Percentiles rank a stretch among this genome's conserved stretches.
These are phyloP conservation scores for Cinclus cinclus DNA, from an alignment of 2,113 vertebrate genomes.

Conservation along the genomic window DNA sequence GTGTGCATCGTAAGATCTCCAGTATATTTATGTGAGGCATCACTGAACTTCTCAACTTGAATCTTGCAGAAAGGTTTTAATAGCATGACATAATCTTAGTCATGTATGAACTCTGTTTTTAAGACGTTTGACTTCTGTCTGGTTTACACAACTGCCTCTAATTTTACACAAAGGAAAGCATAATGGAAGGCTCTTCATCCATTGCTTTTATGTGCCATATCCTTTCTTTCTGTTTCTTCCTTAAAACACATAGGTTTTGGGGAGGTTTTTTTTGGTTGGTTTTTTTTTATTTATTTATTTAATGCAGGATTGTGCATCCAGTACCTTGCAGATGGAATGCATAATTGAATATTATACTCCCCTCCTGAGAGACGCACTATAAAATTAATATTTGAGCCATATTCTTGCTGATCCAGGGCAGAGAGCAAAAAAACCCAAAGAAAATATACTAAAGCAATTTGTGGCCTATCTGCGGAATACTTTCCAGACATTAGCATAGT, in stretches of 20 bases:
- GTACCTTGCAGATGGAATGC: conserved; percentile 57
- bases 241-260: not conserved
- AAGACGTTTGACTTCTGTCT: conserved; percentile 31
- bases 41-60: not conserved
- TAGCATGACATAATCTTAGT: conserved; percentile 15
- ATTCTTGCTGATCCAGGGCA: conserved; percentile 42
- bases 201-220: conserved; percentile 25
- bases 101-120: not conserved
- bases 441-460: conserved; percentile 48
- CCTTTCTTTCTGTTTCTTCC: conserved; percentile 40
- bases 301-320: conserved; percentile 27
- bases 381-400: conserved; percentile 66
- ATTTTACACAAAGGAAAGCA: conserved; percentile 13
- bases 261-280: no score
- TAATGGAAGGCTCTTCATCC: conserved; percentile 34
- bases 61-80: conserved; percentile 2
- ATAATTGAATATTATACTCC: conserved; percentile 51
- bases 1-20: not conserved
- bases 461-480: conserved; percentile 36
- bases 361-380: conserved; percentile 49
- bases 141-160: not conserved
- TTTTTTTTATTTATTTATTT: conserved; percentile 2
- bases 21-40: not conserved
- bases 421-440: conserved; percentile 34
- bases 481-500: conserved; percentile 10